These are phyloP conservation scores for Alentia gelatinosa DNA, from an alignment of 2,888 invertebrate species.

Conservation along the genomic window DNA sequence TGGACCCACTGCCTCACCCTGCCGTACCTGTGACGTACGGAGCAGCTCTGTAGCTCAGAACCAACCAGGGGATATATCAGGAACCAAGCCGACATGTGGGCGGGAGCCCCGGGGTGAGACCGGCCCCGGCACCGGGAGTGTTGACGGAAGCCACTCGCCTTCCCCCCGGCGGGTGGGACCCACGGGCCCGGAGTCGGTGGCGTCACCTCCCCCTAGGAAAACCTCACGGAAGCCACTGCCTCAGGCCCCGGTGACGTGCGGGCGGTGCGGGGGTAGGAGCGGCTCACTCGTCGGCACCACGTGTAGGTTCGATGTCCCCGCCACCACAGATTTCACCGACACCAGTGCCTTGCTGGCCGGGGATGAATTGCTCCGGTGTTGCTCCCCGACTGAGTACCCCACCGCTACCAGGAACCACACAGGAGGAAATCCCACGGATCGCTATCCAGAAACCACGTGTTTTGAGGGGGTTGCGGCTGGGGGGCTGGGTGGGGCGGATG, in stretches of 20 bases:
- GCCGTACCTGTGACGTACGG: too few species aligned
- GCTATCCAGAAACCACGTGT: background rate
- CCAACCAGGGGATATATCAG: too few species aligned
- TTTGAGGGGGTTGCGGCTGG: background rate
- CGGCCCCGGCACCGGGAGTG: background rate
- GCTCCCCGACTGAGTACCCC: background rate
- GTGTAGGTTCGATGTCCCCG: background rate
- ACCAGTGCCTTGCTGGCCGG: constrained; percentile 26
- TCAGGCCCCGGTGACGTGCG: background rate
- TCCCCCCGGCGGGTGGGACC: background rate
- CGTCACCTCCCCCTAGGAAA: background rate
- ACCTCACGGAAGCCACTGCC: background rate
- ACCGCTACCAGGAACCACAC: background rate
- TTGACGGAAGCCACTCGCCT: background rate
- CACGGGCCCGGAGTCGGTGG: background rate
- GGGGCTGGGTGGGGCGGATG: background rate
- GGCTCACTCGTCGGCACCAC: background rate
- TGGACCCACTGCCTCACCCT: too few species aligned
- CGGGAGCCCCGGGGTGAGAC: background rate
- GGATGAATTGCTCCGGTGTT: background rate
- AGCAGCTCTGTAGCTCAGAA: too few species aligned
- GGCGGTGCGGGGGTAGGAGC: background rate
- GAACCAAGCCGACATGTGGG: too few species aligned
- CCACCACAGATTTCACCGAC: constrained; percentile 15
- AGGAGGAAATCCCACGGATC: background rate